phyloP scores from a whole-genome alignment of 2,113 vertebrate species.

The Aramus guarauna region DNA sequence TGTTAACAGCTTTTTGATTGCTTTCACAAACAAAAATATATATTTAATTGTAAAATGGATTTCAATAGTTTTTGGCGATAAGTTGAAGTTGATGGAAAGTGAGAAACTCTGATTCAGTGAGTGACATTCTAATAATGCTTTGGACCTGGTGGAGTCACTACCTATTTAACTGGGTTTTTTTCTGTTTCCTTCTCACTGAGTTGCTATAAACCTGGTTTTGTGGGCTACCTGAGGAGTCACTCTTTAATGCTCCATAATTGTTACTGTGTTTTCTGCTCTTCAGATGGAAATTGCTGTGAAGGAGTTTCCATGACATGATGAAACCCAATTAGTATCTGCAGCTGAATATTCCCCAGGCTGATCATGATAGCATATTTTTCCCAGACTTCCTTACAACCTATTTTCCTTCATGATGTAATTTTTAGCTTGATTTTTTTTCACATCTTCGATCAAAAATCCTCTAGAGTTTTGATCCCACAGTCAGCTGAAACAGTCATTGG shows the following conservation, averaged over 20 bases:
- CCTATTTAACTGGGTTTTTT: not conserved
- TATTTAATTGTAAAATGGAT: not conserved
- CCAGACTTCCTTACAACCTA: not conserved
- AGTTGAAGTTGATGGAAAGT: not conserved
- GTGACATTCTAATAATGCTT: not conserved
- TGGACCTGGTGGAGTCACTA: not conserved
- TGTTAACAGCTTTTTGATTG: not conserved
- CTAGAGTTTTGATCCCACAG: not conserved
- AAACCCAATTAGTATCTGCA: not conserved
- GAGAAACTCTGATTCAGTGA: not conserved
- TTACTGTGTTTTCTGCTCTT: not conserved
- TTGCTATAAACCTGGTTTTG: not conserved
- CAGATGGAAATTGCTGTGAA: not conserved
- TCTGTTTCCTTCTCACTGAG: not conserved
- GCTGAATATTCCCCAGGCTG: not conserved
- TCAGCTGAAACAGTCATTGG: not conserved
- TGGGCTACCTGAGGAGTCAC: not conserved
- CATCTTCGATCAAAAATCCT: not conserved
- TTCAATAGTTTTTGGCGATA: not conserved
- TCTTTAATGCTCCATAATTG: not conserved
- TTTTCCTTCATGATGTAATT: not conserved
- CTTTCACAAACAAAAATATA: not conserved
- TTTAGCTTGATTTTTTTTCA: not conserved
- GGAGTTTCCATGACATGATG: not conserved
- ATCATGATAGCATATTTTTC: not conserved